Percentiles rank a stretch among this genome's conserved stretches.
These are phyloP conservation scores for Bagarius yarrelli DNA, from an alignment of 2,113 vertebrate genomes.

Conservation along the genomic window DNA sequence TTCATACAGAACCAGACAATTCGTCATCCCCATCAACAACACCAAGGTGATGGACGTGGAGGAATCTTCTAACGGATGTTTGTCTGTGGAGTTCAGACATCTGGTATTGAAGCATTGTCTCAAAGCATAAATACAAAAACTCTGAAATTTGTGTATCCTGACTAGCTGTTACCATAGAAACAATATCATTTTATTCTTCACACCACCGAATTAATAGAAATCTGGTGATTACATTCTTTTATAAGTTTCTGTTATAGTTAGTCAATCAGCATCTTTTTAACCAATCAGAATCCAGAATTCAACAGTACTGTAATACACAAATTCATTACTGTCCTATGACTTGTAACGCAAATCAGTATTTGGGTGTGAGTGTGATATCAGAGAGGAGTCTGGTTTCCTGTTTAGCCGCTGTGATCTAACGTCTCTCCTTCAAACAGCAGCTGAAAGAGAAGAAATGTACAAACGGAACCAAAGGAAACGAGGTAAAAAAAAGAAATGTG, in stretches of 20 bases:
- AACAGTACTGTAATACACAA: neutral
- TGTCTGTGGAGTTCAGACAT: slow-evolving; percentile 93
- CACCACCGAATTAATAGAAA: neutral
- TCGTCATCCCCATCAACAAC: slow-evolving; percentile 90
- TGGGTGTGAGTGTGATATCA: neutral
- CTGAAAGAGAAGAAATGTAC: slow-evolving; percentile 93
- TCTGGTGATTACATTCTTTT: neutral
- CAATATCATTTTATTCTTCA: neutral
- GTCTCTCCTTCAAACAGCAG: slow-evolving; percentile 74
- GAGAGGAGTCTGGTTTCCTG: neutral
- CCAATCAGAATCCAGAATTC: neutral
- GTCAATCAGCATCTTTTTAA: neutral
- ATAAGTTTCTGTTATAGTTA: neutral
- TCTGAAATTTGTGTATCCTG: too few species aligned
- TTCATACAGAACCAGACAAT: slow-evolving; percentile 87
- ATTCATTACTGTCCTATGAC: too few species aligned
- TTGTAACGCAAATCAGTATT: too few species aligned
- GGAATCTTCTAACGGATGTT: slow-evolving; percentile 88
- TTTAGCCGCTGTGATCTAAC: neutral
- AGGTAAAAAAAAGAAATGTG: slow-evolving; percentile 69
- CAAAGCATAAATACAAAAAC: too few species aligned
- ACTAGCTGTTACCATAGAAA: neutral
- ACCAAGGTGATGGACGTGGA: slow-evolving; percentile 96
- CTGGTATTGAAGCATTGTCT: slow-evolving; percentile 77
- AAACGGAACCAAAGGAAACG: slow-evolving; percentile 86